Evolutionary conservation across 2,888 invertebrate genomes (phyloP).

Genomic region (Baronia brevicornis): DNA sequence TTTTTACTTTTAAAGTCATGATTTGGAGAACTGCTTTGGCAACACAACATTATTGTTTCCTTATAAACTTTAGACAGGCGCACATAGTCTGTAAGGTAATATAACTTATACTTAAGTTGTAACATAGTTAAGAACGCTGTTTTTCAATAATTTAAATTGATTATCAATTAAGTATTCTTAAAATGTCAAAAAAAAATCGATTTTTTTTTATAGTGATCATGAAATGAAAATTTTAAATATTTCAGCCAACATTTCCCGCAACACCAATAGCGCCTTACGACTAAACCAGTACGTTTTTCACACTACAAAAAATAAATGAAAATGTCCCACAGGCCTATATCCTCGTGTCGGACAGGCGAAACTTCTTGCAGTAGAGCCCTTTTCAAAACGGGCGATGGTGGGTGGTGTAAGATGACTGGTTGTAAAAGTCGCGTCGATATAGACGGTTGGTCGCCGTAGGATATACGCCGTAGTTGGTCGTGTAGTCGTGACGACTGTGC

Average conservation of each 20-base stretch:
- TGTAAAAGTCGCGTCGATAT: slow-evolving; percentile 54
- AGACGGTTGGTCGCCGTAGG: slow-evolving; percentile 36
- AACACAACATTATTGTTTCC: too few relatives aligned
- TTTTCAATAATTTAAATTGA: too few relatives aligned
- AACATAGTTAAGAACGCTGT: too few relatives aligned
- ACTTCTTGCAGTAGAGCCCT: slow-evolving; percentile 69
- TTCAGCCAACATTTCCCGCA: slow-evolving; percentile 15
- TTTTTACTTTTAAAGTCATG: too few relatives aligned
- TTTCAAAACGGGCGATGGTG: slow-evolving; percentile 73
- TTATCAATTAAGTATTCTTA: too few relatives aligned
- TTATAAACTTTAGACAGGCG: too few relatives aligned
- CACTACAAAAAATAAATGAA: slow-evolving; percentile 35
- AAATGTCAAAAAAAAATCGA: too few relatives aligned
- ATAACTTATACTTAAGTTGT: too few relatives aligned
- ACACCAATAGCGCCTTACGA: slow-evolving; percentile 15
- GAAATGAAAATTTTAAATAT: too few relatives aligned
- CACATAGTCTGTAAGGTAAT: too few relatives aligned
- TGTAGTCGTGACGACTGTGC: slow-evolving; percentile 54
- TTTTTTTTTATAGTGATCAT: too few relatives aligned
- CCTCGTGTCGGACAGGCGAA: slow-evolving; percentile 62
- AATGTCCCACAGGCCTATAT: slow-evolving; percentile 56
- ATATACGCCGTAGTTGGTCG: slow-evolving; percentile 49
- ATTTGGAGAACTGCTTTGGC: too few relatives aligned
- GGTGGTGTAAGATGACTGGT: slow-evolving; percentile 52
- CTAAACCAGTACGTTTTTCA: slow-evolving; percentile 31